A percentile compares a stretch with the other conserved stretches of the same genome.
phyloP scores from a whole-genome alignment of 2,888 invertebrate species.

The Ectemnius lituratus region DNA sequence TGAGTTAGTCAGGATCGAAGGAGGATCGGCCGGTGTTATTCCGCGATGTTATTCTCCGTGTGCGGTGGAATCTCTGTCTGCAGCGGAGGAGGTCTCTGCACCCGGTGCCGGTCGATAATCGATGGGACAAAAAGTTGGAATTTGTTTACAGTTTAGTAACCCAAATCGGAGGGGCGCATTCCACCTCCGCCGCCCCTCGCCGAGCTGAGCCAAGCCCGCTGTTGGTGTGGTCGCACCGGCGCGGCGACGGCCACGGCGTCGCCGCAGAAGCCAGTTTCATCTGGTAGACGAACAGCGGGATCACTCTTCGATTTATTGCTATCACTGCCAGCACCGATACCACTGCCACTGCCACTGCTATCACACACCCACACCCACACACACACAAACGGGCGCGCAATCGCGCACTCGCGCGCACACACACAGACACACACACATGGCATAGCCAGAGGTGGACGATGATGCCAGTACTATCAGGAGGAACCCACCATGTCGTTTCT shows the following conservation, averaged over 20 bases:
- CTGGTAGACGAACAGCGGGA: neutral
- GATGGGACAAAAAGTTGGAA: conserved; percentile 72
- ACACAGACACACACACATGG: too few species aligned
- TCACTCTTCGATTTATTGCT: too few species aligned
- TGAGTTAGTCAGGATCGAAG: too few species aligned
- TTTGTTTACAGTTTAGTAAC: conserved; percentile 77
- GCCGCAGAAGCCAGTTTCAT: conserved; percentile 23
- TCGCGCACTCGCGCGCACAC: too few species aligned
- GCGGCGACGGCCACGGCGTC: conserved; percentile 32
- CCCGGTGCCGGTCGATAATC: conserved; percentile 73
- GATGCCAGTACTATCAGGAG: conserved; percentile 16
- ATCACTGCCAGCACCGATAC: too few species aligned
- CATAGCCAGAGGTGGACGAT: neutral
- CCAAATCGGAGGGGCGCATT: conserved; percentile 69
- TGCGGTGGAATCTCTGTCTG: too few species aligned
- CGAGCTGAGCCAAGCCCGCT: too few species aligned
- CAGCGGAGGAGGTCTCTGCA: conserved; percentile 67
- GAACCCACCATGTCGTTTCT: conserved; percentile 38
- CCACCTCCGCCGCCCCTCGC: conserved; percentile 26
- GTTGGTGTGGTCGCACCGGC: neutral
- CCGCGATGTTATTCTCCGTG: too few species aligned
- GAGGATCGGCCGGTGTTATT: too few species aligned
- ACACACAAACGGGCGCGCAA: too few species aligned
- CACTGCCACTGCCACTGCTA: too few species aligned
- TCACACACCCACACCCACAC: too few species aligned